Evolutionary conservation across 1,140 invertebrate genomes (phyloP).

Genomic region (Lerema accius): DNA sequence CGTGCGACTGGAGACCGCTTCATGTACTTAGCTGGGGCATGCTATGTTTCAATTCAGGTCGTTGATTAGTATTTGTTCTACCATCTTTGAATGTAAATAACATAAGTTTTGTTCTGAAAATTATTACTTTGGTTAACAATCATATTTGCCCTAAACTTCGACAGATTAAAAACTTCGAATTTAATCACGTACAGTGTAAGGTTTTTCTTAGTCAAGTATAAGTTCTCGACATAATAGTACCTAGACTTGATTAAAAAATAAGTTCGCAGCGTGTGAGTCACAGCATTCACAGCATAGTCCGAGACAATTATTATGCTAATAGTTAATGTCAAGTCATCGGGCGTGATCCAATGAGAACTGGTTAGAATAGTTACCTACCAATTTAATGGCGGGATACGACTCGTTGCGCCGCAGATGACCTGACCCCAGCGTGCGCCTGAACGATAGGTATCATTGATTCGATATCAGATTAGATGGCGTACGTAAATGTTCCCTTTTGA

Average conservation of each 20-base stretch:
- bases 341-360: constrained; percentile 37
- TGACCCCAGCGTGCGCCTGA: constrained; percentile 51
- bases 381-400: constrained; percentile 29
- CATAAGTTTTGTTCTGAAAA: too few relatives aligned
- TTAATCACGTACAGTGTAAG: not conserved
- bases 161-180: too few relatives aligned
- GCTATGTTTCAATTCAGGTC: constrained; percentile 51
- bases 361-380: constrained; percentile 24
- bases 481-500: constrained; percentile 67
- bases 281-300: constrained; percentile 34
- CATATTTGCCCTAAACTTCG: too few relatives aligned
- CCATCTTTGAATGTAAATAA: not conserved
- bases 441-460: constrained; percentile 69
- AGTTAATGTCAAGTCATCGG: constrained; percentile 35
- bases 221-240: not conserved
- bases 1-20: constrained; percentile 55
- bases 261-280: constrained; percentile 49
- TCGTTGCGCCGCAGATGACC: constrained; percentile 62
- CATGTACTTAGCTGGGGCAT: constrained; percentile 32
- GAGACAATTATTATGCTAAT: constrained; percentile 48
- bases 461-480: constrained; percentile 61
- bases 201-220: not conserved
- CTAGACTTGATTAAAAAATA: constrained; percentile 42
- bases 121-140: too few relatives aligned
- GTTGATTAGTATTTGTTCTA: constrained; percentile 15